Percentiles rank a stretch among this genome's conserved stretches.
phyloP scores from a whole-genome alignment of 2,888 invertebrate genomes.

The Hemicrepidius hirtus region DNA sequence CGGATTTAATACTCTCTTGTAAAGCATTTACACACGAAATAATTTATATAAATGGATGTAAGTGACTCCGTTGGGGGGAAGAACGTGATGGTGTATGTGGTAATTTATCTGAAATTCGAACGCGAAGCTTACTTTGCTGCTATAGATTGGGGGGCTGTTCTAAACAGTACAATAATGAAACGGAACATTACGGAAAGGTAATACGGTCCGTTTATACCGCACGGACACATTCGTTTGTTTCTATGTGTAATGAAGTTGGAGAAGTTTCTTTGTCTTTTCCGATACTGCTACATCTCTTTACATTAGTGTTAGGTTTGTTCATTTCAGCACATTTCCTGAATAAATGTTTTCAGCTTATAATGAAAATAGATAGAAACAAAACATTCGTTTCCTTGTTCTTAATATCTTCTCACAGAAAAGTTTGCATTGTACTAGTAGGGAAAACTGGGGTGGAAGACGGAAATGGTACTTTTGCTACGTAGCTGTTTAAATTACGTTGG shows the following conservation, averaged over 20 bases:
- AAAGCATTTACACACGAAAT: slow-evolving; percentile 26
- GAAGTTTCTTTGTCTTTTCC: slow-evolving; percentile 22
- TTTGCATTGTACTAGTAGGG: too few relatives aligned
- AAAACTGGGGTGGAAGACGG: too few relatives aligned
- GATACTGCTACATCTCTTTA: slow-evolving; percentile 5
- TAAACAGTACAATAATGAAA: slow-evolving; percentile 6
- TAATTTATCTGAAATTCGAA: slow-evolving; percentile 24
- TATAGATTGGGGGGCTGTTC: slow-evolving; percentile 16
- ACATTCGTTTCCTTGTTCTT: too few relatives aligned
- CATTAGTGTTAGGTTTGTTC: neutral
- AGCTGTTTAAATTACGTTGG: too few relatives aligned
- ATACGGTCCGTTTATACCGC: slow-evolving; percentile 6
- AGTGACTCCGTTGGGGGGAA: neutral
- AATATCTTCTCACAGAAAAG: too few relatives aligned
- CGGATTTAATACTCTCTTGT: neutral
- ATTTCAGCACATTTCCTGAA: neutral
- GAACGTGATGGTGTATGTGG: slow-evolving; percentile 1
- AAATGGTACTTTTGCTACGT: too few relatives aligned
- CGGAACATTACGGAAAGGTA: slow-evolving; percentile 9
- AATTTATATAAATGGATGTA: slow-evolving; percentile 23
- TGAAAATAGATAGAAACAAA: too few relatives aligned
- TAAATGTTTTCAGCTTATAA: neutral
- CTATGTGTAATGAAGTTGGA: slow-evolving; percentile 11
- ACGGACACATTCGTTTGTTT: slow-evolving; percentile 9
- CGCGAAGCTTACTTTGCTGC: slow-evolving; percentile 19